phyloP scores from a whole-genome alignment of 2,113 vertebrate species.

The Thomomys bottae region DNA sequence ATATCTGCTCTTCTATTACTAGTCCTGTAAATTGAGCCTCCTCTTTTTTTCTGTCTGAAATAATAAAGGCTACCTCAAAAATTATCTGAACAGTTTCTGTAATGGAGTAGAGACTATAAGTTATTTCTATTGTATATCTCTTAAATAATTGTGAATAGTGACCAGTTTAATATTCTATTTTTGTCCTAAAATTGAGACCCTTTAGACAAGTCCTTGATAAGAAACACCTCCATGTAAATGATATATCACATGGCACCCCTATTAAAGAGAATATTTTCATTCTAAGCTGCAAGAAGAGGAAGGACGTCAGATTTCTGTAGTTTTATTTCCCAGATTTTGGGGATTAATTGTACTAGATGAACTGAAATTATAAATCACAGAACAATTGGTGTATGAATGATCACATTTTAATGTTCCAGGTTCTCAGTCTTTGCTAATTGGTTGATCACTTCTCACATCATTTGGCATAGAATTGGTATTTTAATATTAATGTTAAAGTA shows the following conservation, averaged over 20 bases:
- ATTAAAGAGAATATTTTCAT: background rate
- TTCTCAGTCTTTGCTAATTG: background rate
- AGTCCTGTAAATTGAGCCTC: background rate
- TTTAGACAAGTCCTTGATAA: background rate
- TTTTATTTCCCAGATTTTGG: background rate
- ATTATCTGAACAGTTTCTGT: background rate
- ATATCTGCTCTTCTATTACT: background rate
- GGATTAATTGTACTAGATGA: background rate
- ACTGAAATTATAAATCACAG: background rate
- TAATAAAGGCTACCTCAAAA: background rate
- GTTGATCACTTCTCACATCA: background rate
- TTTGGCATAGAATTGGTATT: background rate
- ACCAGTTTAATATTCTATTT: background rate
- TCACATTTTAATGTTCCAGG: background rate
- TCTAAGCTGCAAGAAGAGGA: background rate
- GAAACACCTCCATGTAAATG: background rate
- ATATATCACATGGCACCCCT: background rate
- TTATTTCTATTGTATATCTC: background rate
- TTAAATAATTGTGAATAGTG: background rate
- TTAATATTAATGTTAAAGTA: background rate
- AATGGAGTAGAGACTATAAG: background rate
- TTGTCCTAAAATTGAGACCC: background rate
- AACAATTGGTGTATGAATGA: background rate
- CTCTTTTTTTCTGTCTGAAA: background rate
- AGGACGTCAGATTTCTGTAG: background rate